Evolutionary conservation across 2,888 invertebrate species (phyloP).

Genomic region (Hedya salicella): DNA sequence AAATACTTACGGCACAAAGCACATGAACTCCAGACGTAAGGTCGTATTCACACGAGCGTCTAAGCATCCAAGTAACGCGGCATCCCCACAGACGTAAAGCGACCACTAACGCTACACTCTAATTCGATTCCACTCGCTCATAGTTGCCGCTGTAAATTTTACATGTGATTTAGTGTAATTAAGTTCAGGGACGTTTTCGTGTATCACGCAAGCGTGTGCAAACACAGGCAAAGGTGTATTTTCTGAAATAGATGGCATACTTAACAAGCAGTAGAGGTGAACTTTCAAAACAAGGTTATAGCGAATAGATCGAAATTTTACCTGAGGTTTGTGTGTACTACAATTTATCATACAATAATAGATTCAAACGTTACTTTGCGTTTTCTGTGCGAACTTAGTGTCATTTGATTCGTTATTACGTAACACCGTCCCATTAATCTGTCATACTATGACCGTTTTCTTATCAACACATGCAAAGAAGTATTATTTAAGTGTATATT

Average conservation of each 20-base stretch:
- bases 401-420: no score
- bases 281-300: no score
- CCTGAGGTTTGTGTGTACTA: no score
- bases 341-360: no score
- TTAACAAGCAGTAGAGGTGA: no score
- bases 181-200: constrained; percentile 73
- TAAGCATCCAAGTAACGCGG: constrained; percentile 27
- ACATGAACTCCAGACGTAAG: constrained; percentile 21
- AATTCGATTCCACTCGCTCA: constrained; percentile 79
- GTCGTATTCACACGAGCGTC: constrained; percentile 29
- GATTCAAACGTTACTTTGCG: no score
- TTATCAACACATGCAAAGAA: no score
- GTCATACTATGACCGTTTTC: no score
- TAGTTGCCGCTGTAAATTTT: constrained; percentile 72
- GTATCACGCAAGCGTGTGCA: constrained; percentile 53
- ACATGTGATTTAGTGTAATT: constrained; percentile 84
- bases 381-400: no score
- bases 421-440: no score
- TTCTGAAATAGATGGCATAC: background rate
- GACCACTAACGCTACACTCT: constrained; percentile 74
- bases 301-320: no score
- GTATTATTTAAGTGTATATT: no score
- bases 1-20: background rate
- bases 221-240: background rate
- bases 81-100: constrained; percentile 49